phyloP scores from a whole-genome alignment of 2,888 invertebrate genomes.

The Alloplasta piceator region DNA sequence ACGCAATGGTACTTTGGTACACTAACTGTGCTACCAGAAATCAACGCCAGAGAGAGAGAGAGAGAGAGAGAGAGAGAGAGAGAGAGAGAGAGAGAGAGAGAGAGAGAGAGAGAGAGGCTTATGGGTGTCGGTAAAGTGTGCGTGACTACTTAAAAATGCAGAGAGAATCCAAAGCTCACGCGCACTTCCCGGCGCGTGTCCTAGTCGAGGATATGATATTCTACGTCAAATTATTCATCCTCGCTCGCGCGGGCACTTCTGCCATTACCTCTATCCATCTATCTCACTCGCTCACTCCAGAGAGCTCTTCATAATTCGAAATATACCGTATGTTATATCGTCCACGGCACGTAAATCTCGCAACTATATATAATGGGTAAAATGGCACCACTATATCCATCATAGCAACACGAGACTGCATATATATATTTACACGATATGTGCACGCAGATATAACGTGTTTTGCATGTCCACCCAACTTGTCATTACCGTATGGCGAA shows the following conservation, averaged over 20 bases:
- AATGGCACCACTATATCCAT: slow-evolving; percentile 56
- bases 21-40: slow-evolving; percentile 35
- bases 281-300: background rate
- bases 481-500: slow-evolving; percentile 59
- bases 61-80: background rate
- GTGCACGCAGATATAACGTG: slow-evolving; percentile 35
- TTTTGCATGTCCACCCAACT: slow-evolving; percentile 55
- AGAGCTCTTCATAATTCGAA: slow-evolving; percentile 37
- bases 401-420: slow-evolving; percentile 29
- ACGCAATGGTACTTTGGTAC: slow-evolving; percentile 51
- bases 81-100: background rate
- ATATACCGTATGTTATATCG: slow-evolving; percentile 32
- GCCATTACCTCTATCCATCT: background rate
- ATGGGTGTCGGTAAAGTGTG: slow-evolving; percentile 58
- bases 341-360: slow-evolving; percentile 19
- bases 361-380: slow-evolving; percentile 1
- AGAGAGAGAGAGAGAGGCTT: slow-evolving; percentile 11
- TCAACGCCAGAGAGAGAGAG: slow-evolving; percentile 14
- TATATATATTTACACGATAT: background rate
- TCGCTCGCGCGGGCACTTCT: slow-evolving; percentile 8
- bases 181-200: slow-evolving; percentile 63
- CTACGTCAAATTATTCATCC: slow-evolving; percentile 66
- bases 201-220: slow-evolving; percentile 63
- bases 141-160: slow-evolving; percentile 65
- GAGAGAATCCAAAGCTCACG: slow-evolving; percentile 61